Base-by-base conservation (phyloP, 1,140 invertebrate genomes). In the Phymorhynchus buccinoides region DNA sequence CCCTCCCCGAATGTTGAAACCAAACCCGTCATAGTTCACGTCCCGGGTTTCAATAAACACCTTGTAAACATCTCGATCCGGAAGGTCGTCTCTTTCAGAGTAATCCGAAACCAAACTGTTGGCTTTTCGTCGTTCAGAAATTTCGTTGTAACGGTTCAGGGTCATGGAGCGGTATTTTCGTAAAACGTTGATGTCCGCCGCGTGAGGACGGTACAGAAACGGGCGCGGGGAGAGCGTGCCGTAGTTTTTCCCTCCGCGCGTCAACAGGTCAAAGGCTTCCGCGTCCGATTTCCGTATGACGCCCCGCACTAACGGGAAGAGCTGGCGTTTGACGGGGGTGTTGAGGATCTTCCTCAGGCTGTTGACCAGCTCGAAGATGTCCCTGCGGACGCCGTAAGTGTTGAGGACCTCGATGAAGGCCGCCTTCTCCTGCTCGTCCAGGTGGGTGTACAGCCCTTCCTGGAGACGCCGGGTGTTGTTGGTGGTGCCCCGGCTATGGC, bases 1-100 rank as follows among this genome's bases (percentile, higher is more conserved):
- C 9, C 91, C 91, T 2, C 91, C 91, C 52, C 91, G 84, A 27
- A 92, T 91, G 73, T 90, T 91, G 85, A 92, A 91, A 6, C 91
- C 91, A 83, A 88, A 91, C 30, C 89, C 89, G 18, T 85, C 44
- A 4, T 86, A 86, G 32, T 62, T 71, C 3, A 68, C 80, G n/a
- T 83, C 81, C 66, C 81, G 41, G 27, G 62, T 71, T 30, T 83
- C 56, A 12, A 83, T 83, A 39, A 41, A 66, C 35, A 83, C 66
- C 37, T 71, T 83, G 6, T 32, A 14, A 0, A 68, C 37, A 22
- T 44, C n/a, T n/a, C 27, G 16, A 27, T 30, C 32, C 12, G 56
- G 37, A 3, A 44, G 27, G 6, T 83, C 81, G 48, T 81, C 80
- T 73, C 81, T 79, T 44, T 52, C 56, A 18, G 42, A 78, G 3